A percentile compares a stretch with the other conserved stretches of the same genome.
These are phyloP conservation scores for Patiria pectinifera DNA, from an alignment of 53 echinoderm and acorn worm species.

Conservation along the genomic window DNA sequence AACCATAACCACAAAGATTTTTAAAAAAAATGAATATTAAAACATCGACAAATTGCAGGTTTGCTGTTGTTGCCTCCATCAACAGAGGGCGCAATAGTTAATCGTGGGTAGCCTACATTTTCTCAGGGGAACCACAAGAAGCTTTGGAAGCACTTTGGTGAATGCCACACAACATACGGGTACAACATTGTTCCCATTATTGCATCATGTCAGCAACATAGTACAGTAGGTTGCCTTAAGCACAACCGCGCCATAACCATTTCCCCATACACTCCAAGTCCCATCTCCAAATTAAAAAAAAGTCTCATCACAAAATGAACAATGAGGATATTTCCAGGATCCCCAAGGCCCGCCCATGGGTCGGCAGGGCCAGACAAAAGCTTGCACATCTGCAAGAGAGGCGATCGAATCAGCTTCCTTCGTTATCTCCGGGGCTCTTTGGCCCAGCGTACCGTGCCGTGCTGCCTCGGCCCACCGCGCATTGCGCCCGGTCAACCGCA, in stretches of 20 bases:
- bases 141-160: neutral
- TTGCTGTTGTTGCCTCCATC: neutral
- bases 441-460: neutral
- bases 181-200: neutral
- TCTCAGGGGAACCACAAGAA: neutral
- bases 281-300: constrained; percentile 46
- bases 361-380: constrained; percentile 35
- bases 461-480: neutral
- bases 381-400: constrained; percentile 45
- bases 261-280: neutral
- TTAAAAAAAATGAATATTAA: neutral
- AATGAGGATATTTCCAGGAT: constrained; percentile 38
- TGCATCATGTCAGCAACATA: neutral
- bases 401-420: constrained; percentile 33
- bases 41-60: neutral
- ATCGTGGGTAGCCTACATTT: neutral
- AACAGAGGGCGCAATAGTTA: neutral
- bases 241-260: neutral
- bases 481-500: constrained; percentile 36
- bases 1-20: too few species aligned
- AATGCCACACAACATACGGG: neutral
- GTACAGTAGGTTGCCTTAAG: neutral
- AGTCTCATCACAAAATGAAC: constrained; percentile 21
- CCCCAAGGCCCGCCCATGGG: constrained; percentile 14
- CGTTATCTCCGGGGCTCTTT: neutral